phyloP scores from a whole-genome alignment of 53 echinoderm and acorn worm genomes.

The Crossaster papposus region DNA sequence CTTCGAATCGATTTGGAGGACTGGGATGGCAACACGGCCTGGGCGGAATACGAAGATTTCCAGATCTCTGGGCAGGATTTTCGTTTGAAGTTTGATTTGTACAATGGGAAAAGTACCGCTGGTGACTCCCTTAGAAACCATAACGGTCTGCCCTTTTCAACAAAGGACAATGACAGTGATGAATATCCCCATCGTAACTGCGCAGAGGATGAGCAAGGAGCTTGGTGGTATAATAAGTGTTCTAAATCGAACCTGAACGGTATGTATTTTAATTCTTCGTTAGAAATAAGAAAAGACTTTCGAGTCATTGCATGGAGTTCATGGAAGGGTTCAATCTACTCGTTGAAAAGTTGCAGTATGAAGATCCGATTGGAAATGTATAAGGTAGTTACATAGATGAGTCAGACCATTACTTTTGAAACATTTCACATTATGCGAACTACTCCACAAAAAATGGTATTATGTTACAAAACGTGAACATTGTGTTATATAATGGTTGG shows the following conservation, averaged over 20 bases:
- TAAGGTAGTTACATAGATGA: too few relatives aligned
- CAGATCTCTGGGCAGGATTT: neutral
- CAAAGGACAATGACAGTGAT: conserved; percentile 28
- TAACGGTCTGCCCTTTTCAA: conserved; percentile 14
- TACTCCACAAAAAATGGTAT: too few relatives aligned
- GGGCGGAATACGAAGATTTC: conserved; percentile 14
- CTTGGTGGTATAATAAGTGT: conserved; percentile 14
- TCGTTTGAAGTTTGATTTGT: neutral
- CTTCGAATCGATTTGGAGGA: neutral
- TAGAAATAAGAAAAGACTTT: neutral
- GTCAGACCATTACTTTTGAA: too few relatives aligned
- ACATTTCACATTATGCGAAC: too few relatives aligned
- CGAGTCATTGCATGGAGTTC: neutral
- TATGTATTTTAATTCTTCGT: neutral
- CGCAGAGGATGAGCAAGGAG: neutral
- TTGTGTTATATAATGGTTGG: too few relatives aligned
- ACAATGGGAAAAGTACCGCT: neutral
- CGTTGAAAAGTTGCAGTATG: neutral
- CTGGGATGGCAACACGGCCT: neutral
- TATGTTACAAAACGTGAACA: too few relatives aligned
- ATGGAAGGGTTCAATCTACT: neutral
- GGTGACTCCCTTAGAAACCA: neutral
- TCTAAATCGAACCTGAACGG: neutral
- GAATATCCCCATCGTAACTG: neutral
- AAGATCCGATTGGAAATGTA: neutral